Evolutionary conservation across 2,797 vertebrate species (phyloP).

Genomic region (Sphaeramia orbicularis): DNA sequence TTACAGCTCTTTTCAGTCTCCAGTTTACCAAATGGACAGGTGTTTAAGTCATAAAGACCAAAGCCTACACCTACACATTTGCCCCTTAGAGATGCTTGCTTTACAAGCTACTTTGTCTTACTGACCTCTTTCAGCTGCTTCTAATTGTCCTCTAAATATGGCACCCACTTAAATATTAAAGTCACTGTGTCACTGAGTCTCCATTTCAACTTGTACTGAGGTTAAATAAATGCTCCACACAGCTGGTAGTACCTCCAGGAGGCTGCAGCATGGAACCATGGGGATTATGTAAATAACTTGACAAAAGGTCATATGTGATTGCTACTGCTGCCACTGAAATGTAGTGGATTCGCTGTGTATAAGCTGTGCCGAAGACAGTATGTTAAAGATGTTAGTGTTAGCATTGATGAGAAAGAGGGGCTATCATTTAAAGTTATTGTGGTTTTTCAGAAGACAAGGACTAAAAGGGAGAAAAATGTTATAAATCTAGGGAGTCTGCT

Average conservation of each 20-base stretch:
- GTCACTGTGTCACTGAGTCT: slow-evolving; percentile 52
- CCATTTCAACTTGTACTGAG: slow-evolving; percentile 47
- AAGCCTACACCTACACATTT: slow-evolving; percentile 69
- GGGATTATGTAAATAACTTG: slow-evolving; percentile 79
- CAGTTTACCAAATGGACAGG: slow-evolving; percentile 68
- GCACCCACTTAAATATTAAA: slow-evolving; percentile 56
- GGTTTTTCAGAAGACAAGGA: slow-evolving; percentile 51
- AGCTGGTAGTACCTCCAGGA: slow-evolving; percentile 61
- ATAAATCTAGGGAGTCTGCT: slow-evolving; percentile 47
- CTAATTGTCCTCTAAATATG: slow-evolving; percentile 58
- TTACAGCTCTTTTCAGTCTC: slow-evolving; percentile 41
- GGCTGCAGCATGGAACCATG: slow-evolving; percentile 63
- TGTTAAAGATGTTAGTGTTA: slow-evolving; percentile 37
- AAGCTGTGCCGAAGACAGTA: slow-evolving; percentile 13
- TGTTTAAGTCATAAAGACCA: slow-evolving; percentile 51
- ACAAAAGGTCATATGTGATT: slow-evolving; percentile 73
- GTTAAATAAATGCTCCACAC: slow-evolving; percentile 69
- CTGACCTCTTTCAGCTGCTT: slow-evolving; percentile 16
- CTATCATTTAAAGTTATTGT: slow-evolving; percentile 44
- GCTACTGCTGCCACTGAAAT: slow-evolving; percentile 52
- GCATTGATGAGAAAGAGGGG: slow-evolving; percentile 48
- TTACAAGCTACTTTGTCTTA: slow-evolving; percentile 14
- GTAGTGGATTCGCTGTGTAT: slow-evolving; percentile 37
- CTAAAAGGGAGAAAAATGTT: slow-evolving; percentile 45
- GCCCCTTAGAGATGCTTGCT: slow-evolving; percentile 36